Percentiles rank a stretch among this genome's conserved stretches.
phyloP scores from a whole-genome alignment of 2,797 vertebrate genomes.

The Leptodactylus fallax region DNA sequence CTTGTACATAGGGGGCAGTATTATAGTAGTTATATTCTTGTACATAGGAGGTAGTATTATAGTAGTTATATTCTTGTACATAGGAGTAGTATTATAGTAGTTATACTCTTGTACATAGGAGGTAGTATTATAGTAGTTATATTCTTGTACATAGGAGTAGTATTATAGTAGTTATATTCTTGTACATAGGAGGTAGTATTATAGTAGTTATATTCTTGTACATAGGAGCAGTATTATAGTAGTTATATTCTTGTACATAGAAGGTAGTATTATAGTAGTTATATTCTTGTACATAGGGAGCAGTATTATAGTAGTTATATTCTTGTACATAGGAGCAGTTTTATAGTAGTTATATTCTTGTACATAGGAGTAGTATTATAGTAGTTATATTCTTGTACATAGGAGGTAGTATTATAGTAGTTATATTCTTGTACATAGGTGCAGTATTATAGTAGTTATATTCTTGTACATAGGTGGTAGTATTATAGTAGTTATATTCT shows the following conservation, averaged over 20 bases:
- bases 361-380: slow-evolving; percentile 5
- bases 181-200: background rate
- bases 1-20: background rate
- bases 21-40: slow-evolving; percentile 7
- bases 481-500: slow-evolving; percentile 9
- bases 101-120: slow-evolving; percentile 5
- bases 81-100: slow-evolving; percentile 15
- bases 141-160: slow-evolving; percentile 2
- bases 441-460: slow-evolving; percentile 13
- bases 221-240: background rate
- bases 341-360: slow-evolving; percentile 15
- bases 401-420: background rate
- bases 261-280: slow-evolving; percentile 2
- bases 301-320: slow-evolving; percentile 16
- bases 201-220: slow-evolving; percentile 13
- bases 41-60: background rate
- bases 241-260: background rate
- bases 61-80: slow-evolving; percentile 10
- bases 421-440: slow-evolving; percentile 8
- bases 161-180: slow-evolving; percentile 15
- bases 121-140: slow-evolving; percentile 11
- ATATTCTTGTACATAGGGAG: slow-evolving; percentile 8
- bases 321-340: slow-evolving; percentile 3
- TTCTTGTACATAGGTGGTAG: slow-evolving; percentile 1
- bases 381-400: slow-evolving; percentile 12